Base-by-base conservation (phyloP, 2,888 invertebrate species). In the Pyrocoelia pectoralis region DNA sequence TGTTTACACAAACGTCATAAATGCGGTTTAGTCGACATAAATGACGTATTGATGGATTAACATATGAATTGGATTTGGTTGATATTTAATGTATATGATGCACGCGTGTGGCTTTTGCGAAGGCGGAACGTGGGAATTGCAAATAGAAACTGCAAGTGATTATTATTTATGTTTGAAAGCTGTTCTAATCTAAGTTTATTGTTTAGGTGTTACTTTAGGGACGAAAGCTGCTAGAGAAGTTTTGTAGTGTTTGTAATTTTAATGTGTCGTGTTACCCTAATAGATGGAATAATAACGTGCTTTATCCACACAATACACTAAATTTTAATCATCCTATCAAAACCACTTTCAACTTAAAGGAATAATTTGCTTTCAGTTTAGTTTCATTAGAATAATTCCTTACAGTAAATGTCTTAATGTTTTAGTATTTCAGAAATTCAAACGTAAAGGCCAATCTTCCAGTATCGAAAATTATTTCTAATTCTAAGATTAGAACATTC, bases 11-110 rank as follows among this genome's bases (percentile, higher is more conserved):
- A 69, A 71, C 73, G 79, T 76, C 79, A 80, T 81, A 80, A 80
- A 79, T 80, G 80, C 71, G 80, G 80, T 80, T 80, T 79, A 74
- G 75, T 70, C 71, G 70, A 69, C 72, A 71, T 69, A 70, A 73
- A 74, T 79, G 78, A 77, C 77, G 77, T 77, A 77, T 78, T 77
- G 77, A 78, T 64, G 74, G 79, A 80, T 81, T 80, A 80, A 76
- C 80, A 79, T 80, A 79, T 78, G 80, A 80, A 80, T 80, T 79
- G 77, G 80, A 81, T 80, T 80, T 80, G 80, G 78, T 77, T 78
- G 78, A 79, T 78, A 79, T 80, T 80, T 80, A 80, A 80, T 78
- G 78, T 77, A 77, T 77, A 79, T 73, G 75, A 78, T 75, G 73
- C 72, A 74, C 76, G 77, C 76, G 76, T 74, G 75, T 71, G 71